phyloP scores from a whole-genome alignment of 2,797 vertebrate genomes.

The Macrochelys suwanniensis region DNA sequence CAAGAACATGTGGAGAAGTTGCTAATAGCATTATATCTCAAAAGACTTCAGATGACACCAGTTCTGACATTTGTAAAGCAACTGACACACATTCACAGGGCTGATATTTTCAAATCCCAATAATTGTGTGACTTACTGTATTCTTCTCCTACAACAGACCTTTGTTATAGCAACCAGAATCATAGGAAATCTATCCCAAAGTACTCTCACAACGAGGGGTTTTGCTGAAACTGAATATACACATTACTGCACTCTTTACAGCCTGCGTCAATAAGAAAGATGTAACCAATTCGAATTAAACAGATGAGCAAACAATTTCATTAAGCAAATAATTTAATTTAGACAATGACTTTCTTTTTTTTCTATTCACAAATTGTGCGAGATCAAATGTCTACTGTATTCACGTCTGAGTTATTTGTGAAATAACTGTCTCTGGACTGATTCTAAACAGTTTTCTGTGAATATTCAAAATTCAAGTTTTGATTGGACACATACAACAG shows the following conservation, averaged over 20 bases:
- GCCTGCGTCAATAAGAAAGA: neutral
- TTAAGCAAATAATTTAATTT: neutral
- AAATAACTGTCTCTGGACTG: neutral
- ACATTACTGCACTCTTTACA: neutral
- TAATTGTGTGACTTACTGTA: neutral
- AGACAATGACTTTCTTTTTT: neutral
- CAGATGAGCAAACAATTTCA: neutral
- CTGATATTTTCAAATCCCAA: neutral
- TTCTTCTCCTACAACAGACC: neutral
- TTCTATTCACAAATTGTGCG: neutral
- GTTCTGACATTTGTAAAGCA: neutral
- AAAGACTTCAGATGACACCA: slow-evolving; percentile 9
- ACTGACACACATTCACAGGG: neutral
- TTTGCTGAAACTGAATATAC: neutral
- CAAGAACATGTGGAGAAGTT: slow-evolving; percentile 33
- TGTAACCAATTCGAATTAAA: neutral
- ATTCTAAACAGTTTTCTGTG: neutral
- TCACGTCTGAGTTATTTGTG: neutral
- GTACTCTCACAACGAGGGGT: neutral
- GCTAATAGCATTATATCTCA: slow-evolving; percentile 39
- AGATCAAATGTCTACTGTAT: neutral
- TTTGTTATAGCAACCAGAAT: neutral
- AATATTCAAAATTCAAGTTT: neutral
- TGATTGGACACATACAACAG: neutral
- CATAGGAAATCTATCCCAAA: neutral